Evolutionary conservation across 2,888 invertebrate genomes (phyloP), one percentile per base, ranked within the genome.

Genomic region (Psococerastis gibbosa): DNA sequence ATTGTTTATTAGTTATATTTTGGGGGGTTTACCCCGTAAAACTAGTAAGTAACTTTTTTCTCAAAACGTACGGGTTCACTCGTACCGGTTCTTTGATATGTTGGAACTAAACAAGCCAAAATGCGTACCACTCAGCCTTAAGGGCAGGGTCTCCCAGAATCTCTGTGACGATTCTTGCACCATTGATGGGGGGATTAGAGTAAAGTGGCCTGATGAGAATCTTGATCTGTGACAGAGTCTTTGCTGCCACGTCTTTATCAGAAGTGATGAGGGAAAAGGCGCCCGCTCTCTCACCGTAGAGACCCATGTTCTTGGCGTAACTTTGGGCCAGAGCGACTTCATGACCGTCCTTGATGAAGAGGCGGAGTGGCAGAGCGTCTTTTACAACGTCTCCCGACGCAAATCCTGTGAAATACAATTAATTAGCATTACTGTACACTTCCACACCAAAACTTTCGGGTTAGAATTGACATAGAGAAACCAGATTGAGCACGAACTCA

Each of bases 261-360:
- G 69, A 66, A 53, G 80, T 77, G 18, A 87, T 66, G 43, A 95
- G 61, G 0, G 80, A 74, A 52, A 92, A 82, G 0, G 92, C 89
- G 34, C 97, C 97, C n/a, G 76, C 81, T 53, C 97, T 75, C 67
- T 97, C 92, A 51, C 76, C 76, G 59, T 78, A 79, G 6, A 78
- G 63, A 32, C 78, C 97, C 94, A 98, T 94, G 61, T 98, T 98
- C 65, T 97, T 97, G 49, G 97, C 92, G 65, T 80, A 97, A 48
- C 94, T 94, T 66, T 98, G 97, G 0, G 88, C 75, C 43, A 97
- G 65, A 34, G 76, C 78, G 52, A 95, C 72, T 49, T 77, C 68
- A 61, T 92, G 89, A 0, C 94, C 92, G 41, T 94, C 85, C 46
- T 81, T 69, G 46, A 89, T 68, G 60, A 98, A 97, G 52, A 75